Evolutionary conservation across 2,888 invertebrate species (phyloP).

Genomic region (Stegana nigrithorax): DNA sequence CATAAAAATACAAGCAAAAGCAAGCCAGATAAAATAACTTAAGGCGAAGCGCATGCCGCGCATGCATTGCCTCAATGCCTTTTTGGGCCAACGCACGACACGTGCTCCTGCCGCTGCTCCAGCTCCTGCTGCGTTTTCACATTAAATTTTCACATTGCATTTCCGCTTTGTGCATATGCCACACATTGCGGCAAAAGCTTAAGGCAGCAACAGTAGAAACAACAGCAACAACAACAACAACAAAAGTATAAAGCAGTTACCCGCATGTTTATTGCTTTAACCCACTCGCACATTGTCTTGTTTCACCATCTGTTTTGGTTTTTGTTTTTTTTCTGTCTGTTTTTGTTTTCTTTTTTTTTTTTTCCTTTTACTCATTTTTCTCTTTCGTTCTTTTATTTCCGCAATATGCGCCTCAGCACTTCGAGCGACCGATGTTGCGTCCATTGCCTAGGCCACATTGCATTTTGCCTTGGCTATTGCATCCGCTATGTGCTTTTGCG

Average conservation of each 20-base stretch:
- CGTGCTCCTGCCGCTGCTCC: too few species aligned
- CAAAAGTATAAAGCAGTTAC: neutral
- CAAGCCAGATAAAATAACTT: too few species aligned
- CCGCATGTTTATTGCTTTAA: too few species aligned
- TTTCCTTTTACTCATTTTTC: neutral
- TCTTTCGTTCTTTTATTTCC: neutral
- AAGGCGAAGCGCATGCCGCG: too few species aligned
- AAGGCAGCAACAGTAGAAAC: neutral
- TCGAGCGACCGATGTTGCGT: too few species aligned
- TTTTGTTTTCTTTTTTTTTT: neutral
- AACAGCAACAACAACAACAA: neutral
- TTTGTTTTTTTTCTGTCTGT: neutral
- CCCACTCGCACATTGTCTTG: neutral
- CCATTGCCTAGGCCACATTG: too few species aligned
- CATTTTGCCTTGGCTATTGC: neutral
- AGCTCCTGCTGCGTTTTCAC: too few species aligned
- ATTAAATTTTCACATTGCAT: neutral
- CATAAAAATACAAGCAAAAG: too few species aligned
- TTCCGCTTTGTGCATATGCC: neutral
- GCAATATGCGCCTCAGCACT: neutral
- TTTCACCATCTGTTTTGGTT: neutral
- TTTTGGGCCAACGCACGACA: too few species aligned
- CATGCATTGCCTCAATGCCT: too few species aligned
- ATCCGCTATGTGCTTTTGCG: constrained; percentile 6
- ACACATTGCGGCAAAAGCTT: constrained; percentile 14